These are phyloP conservation scores for Odocoileus hemionus DNA, from an alignment of 2,113 vertebrate species.

Conservation along the genomic window DNA sequence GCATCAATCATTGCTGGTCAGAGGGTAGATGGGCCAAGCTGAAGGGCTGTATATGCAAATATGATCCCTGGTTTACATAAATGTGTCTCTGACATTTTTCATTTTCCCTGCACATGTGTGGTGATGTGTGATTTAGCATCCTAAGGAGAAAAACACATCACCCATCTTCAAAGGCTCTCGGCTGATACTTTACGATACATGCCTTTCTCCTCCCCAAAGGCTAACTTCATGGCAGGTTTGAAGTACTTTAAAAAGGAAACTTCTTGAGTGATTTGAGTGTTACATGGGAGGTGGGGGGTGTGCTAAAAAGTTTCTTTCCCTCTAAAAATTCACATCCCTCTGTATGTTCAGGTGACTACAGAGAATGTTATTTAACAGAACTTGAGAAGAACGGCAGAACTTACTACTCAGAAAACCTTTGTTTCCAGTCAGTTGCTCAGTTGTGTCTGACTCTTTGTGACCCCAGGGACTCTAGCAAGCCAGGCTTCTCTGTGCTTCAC, in stretches of 20 bases:
- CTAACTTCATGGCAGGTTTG: constrained; percentile 25
- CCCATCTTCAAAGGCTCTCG: constrained; percentile 32
- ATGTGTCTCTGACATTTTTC: constrained; percentile 35
- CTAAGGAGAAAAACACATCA: constrained; percentile 43
- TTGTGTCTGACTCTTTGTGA: neutral
- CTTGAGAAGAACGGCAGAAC: neutral
- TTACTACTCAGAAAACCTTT: neutral
- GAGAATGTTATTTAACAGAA: neutral
- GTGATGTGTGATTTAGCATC: constrained; percentile 38
- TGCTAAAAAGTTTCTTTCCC: constrained; percentile 21
- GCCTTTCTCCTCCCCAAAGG: constrained; percentile 10
- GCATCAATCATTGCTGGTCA: neutral
- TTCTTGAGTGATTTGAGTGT: constrained; percentile 32
- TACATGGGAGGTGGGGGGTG: neutral
- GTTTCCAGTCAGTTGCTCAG: neutral
- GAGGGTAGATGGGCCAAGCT: neutral
- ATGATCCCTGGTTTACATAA: constrained; percentile 21
- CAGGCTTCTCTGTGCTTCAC: neutral
- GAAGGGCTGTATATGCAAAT: constrained; percentile 27
- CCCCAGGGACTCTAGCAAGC: neutral
- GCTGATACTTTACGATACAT: constrained; percentile 36
- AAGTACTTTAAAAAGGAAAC: constrained; percentile 52
- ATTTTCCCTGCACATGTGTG: neutral
- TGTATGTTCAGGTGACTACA: neutral
- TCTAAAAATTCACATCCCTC: neutral